A percentile compares a stretch with the other conserved stretches of the same genome.
phyloP scores from a whole-genome alignment of 2,888 invertebrate species.

The Zygogramma bicolorata region DNA sequence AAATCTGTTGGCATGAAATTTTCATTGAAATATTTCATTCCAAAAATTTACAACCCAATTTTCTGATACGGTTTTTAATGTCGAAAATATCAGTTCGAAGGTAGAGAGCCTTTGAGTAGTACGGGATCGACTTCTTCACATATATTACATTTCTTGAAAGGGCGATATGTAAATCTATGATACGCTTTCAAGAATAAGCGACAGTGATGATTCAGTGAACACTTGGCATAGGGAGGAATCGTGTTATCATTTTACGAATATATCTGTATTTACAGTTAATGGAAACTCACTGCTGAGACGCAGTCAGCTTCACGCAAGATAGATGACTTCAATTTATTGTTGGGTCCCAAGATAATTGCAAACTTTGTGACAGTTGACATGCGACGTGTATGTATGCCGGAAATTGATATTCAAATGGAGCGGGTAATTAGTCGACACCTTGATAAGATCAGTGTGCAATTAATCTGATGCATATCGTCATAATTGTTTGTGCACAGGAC shows the following conservation, averaged over 20 bases:
- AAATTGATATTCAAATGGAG: slow-evolving; percentile 46
- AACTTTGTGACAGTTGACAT: slow-evolving; percentile 41
- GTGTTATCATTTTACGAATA: not conserved
- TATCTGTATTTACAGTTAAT: not conserved
- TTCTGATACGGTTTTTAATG: no score
- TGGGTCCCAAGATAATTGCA: slow-evolving; percentile 28
- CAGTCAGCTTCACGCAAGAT: not conserved
- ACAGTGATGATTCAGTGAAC: not conserved
- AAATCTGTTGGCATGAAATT: no score
- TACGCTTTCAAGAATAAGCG: no score
- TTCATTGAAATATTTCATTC: no score
- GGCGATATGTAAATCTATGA: no score
- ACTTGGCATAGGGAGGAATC: not conserved
- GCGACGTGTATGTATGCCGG: slow-evolving; percentile 34
- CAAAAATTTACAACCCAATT: no score
- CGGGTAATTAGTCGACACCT: slow-evolving; percentile 48
- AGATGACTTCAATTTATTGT: slow-evolving; percentile 20
- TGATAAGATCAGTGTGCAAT: slow-evolving; percentile 52
- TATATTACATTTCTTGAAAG: no score
- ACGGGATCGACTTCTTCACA: no score
- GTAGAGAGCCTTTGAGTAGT: no score
- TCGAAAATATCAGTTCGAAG: no score
- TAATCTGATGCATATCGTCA: slow-evolving; percentile 45
- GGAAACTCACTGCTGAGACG: not conserved
- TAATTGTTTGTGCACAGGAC: slow-evolving; percentile 9